Conservation (phyloP, 2,888 invertebrate species). For the Conus canariensis region DNA sequence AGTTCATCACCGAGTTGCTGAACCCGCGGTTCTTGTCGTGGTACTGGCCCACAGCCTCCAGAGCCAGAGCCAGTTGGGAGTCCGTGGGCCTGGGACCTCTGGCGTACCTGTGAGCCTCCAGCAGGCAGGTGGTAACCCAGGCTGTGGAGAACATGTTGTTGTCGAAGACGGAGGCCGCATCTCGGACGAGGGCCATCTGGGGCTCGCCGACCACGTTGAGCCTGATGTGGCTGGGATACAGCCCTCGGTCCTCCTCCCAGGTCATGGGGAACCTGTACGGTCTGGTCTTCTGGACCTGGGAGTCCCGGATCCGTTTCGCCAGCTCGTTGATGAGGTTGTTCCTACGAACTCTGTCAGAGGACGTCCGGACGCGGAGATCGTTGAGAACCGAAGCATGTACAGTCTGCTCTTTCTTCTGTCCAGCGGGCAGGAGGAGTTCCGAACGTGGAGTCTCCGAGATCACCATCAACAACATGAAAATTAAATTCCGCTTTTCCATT, state of each 20-base stretch:
- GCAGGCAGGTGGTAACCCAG: conserved; percentile 67
- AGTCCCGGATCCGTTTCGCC: conserved; percentile 14
- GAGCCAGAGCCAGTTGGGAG: conserved; percentile 46
- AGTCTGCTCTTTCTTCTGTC: neutral
- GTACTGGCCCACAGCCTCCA: conserved; percentile 59
- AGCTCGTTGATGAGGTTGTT: neutral
- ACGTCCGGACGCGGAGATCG: neutral
- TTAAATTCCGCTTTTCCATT: neutral
- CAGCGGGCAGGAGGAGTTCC: neutral
- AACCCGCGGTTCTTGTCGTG: conserved; percentile 66
- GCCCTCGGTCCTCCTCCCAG: conserved; percentile 65
- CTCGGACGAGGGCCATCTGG: conserved; percentile 58
- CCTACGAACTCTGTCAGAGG: neutral
- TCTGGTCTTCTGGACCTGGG: neutral
- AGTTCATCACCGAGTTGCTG: conserved; percentile 67
- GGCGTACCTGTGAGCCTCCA: conserved; percentile 66
- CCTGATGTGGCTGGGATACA: conserved; percentile 68
- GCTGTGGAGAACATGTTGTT: conserved; percentile 74
- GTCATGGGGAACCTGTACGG: conserved; percentile 30
- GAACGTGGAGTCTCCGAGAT: neutral
- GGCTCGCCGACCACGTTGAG: conserved; percentile 67
- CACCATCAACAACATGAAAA: neutral
- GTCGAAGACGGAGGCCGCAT: conserved; percentile 65
- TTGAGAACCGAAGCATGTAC: no score
- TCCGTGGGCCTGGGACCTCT: conserved; percentile 46